Base-by-base conservation (phyloP, 2,797 vertebrate genomes). In the Ficedula albicollis region DNA sequence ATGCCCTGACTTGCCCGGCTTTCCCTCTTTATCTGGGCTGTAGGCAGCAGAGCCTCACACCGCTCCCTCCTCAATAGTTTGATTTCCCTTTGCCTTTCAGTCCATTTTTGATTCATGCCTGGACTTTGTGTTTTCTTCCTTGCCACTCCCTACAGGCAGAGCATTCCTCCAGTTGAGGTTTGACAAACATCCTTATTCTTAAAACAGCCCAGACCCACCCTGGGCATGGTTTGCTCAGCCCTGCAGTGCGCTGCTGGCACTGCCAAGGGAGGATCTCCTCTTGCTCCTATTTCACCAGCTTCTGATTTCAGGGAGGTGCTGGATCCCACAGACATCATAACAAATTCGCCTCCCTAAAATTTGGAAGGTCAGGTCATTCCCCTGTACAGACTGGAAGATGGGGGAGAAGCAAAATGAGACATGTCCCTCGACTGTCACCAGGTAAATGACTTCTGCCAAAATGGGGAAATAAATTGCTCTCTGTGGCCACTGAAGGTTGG, bases 61-160 rank as follows among this genome's bases (percentile, higher is more conserved):
- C 0, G 0, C 9, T 90, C 36, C 48, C 8, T 8, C 25, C 60
- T 77, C 7, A 0, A 10, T 12, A 43, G 36, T 43, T 76, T 34
- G 16, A 75, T 75, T 79, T 90, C 44, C n/a, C 34, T 87, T 43
- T 74, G 56, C 34, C 39, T 84, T 92, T 54, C 49, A 34, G 20
- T 46, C 32, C 5, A 13, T 54, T 90, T 87, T 90, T 56, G 5
- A 77, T 93, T 67, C 41, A n/a, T n/a, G 19, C 26, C 58, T 83
- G 67, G 56, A 67, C 63, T 90, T 88, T 25, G 7, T 70, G 74
- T 73, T 43, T 78, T 94, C 46, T 81, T 86, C 77, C 63, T 75
- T 69, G 67, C n/a, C 75, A 80, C 81, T 87, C 78, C 64, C 68
- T 58, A 29, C 8, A 59, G 0, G 0, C 9, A 74, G 20, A 89